These are phyloP conservation scores for Drosophila monieri DNA, from an alignment of 2,888 invertebrate species.

Conservation along the genomic window DNA sequence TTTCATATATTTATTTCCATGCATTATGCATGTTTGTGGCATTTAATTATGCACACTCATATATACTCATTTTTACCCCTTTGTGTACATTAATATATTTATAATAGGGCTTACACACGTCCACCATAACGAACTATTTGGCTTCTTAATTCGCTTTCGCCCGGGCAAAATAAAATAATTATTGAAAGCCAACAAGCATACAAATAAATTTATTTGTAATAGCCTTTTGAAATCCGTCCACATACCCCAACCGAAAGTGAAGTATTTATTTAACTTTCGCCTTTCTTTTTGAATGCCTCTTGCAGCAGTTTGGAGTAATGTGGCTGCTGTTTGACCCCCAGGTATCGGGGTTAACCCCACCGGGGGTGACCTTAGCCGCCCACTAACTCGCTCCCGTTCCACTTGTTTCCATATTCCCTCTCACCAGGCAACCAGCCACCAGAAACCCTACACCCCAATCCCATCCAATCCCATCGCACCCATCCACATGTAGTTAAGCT, in stretches of 20 bases:
- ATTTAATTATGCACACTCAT: slow-evolving; percentile 55
- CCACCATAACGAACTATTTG: slow-evolving; percentile 41
- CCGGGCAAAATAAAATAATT: slow-evolving; percentile 24
- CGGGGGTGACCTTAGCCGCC: slow-evolving; percentile 18
- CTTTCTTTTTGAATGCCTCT: slow-evolving; percentile 19
- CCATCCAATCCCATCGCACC: slow-evolving; percentile 24
- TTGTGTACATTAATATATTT: slow-evolving; percentile 30
- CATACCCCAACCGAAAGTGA: slow-evolving; percentile 2
- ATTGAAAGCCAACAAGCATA: slow-evolving; percentile 27
- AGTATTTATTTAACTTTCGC: slow-evolving; percentile 62
- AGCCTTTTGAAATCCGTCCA: slow-evolving; percentile 3
- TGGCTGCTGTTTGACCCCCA: slow-evolving; percentile 29
- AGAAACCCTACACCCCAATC: neutral
- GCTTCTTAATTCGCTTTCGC: slow-evolving; percentile 41
- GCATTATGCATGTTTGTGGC: slow-evolving; percentile 30
- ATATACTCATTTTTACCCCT: slow-evolving; percentile 10
- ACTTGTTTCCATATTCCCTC: slow-evolving; percentile 6
- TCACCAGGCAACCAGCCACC: neutral
- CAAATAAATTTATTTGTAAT: slow-evolving; percentile 35
- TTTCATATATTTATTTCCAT: slow-evolving; percentile 22
- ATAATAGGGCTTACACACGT: slow-evolving; percentile 38
- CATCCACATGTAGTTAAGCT: slow-evolving; percentile 68
- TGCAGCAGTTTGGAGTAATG: slow-evolving; percentile 46
- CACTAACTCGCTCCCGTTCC: slow-evolving; percentile 11
- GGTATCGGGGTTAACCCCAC: slow-evolving; percentile 8